Conservation (phyloP, 2,113 vertebrate genomes). For the Abramis brama region DNA sequence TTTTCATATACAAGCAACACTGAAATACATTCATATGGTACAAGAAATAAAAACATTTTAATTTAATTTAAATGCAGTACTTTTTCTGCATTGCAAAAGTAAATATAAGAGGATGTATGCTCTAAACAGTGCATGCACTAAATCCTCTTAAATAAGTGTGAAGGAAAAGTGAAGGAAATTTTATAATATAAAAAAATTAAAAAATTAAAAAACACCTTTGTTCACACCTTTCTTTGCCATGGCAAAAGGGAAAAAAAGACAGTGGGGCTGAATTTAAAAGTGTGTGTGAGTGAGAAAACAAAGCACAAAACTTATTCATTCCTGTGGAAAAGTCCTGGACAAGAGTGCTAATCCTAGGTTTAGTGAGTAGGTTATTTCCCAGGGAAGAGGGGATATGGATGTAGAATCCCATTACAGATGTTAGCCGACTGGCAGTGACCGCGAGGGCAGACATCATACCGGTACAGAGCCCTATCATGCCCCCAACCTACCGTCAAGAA, state of each 20-base stretch:
- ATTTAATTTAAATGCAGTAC: neutral
- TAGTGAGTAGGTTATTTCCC: constrained; percentile 72
- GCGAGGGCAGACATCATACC: constrained; percentile 35
- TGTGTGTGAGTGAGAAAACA: neutral
- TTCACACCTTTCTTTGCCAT: neutral
- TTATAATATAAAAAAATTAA: neutral
- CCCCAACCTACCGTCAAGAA: constrained; percentile 14
- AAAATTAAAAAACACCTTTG: neutral
- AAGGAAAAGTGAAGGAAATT: neutral
- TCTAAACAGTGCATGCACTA: neutral
- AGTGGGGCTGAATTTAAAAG: neutral
- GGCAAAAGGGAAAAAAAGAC: neutral
- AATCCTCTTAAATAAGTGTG: neutral
- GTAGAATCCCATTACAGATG: constrained; percentile 59
- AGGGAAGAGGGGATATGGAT: constrained; percentile 41
- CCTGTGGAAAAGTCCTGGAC: constrained; percentile 72
- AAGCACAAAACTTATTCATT: constrained; percentile 55
- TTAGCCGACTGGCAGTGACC: constrained; percentile 49
- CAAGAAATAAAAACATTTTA: neutral
- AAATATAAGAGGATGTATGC: neutral
- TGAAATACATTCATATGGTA: neutral
- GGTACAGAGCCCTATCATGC: neutral
- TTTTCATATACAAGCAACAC: neutral
- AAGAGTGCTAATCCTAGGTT: constrained; percentile 75
- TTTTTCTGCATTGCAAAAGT: neutral